phyloP scores from a whole-genome alignment of 2,888 invertebrate species.

The Lysandra coridon region DNA sequence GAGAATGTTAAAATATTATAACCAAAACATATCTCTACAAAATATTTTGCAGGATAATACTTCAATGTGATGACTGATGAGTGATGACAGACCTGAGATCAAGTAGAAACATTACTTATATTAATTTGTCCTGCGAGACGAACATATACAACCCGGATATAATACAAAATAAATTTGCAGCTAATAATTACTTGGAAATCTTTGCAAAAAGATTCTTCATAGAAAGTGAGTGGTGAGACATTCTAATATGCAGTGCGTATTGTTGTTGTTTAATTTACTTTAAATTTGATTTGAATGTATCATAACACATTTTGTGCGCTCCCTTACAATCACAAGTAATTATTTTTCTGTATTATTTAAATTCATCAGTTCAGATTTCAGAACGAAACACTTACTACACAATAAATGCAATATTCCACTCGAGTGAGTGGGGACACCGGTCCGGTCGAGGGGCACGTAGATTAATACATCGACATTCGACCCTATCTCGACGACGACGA shows the following conservation, averaged over 20 bases:
- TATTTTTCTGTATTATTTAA: neutral
- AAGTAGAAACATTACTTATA: no score
- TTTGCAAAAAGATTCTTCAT: neutral
- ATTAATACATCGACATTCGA: no score
- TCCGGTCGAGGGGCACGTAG: neutral
- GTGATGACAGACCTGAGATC: no score
- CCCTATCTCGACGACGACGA: no score
- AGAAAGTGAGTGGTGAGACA: neutral
- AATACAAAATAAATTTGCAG: neutral
- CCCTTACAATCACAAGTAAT: neutral
- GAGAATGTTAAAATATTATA: neutral
- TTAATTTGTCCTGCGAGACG: neutral
- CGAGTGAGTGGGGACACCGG: neutral
- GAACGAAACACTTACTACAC: neutral
- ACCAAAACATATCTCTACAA: no score
- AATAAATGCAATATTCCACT: slow-evolving; percentile 13
- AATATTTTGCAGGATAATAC: neutral
- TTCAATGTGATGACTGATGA: neutral
- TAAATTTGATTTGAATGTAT: neutral
- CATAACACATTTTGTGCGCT: neutral
- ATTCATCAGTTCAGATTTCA: neutral
- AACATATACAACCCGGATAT: neutral
- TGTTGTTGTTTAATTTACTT: no score
- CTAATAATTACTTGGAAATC: neutral
- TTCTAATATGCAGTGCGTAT: neutral